A percentile compares a stretch with the other conserved stretches of the same genome.
Conservation (phyloP, 1,140 invertebrate species). For the Tetramorium parvispinum region DNA sequence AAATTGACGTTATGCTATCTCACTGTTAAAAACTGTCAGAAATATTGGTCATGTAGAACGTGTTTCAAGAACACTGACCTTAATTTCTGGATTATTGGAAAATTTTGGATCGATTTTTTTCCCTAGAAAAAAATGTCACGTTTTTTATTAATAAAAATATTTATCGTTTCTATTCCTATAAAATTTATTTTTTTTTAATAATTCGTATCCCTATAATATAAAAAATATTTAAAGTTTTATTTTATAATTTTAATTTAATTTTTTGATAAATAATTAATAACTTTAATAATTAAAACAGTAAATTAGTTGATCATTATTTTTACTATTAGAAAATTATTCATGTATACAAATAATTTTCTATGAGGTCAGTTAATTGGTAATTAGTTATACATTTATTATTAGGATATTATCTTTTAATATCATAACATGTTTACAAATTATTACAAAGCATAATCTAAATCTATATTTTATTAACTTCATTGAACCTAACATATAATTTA, state of each 20-base stretch:
- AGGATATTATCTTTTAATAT: background rate
- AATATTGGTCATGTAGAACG: slow-evolving; percentile 19
- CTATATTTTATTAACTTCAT: background rate
- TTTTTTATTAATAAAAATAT: slow-evolving; percentile 1
- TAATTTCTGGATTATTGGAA: background rate
- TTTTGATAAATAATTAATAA: background rate
- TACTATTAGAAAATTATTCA: background rate
- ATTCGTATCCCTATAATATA: background rate
- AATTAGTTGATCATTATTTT: background rate
- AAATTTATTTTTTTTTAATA: background rate
- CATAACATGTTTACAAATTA: too few species aligned
- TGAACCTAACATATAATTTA: background rate
- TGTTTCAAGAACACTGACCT: background rate
- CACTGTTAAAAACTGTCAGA: slow-evolving; percentile 24
- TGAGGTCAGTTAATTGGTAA: background rate
- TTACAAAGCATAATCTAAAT: slow-evolving; percentile 8
- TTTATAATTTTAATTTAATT: background rate
- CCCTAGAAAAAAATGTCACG: background rate
- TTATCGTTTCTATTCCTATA: background rate
- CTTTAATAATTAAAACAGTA: background rate
- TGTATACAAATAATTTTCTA: background rate
- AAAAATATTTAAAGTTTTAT: background rate
- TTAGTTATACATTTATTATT: background rate
- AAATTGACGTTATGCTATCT: slow-evolving; percentile 15
- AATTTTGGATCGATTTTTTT: slow-evolving; percentile 4